Percentiles rank a stretch among this genome's conserved stretches.
Evolutionary conservation across 2,113 vertebrate genomes (phyloP).

Genomic region (Myotis lucifugus): DNA sequence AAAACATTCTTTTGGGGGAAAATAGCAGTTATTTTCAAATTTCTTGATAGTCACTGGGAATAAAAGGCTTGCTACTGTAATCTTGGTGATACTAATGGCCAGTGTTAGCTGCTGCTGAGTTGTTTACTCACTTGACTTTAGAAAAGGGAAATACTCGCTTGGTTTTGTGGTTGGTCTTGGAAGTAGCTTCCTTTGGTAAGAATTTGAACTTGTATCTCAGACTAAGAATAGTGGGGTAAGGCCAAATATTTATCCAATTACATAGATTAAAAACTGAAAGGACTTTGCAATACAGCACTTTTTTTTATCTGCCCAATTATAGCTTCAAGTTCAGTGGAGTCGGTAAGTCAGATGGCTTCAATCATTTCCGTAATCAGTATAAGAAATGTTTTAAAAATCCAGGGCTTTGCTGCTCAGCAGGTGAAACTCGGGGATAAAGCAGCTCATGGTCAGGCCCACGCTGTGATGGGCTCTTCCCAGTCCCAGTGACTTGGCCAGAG

Average conservation of each 20-base stretch:
- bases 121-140: background rate
- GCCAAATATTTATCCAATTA: background rate
- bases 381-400: background rate
- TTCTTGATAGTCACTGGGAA: conserved; percentile 36
- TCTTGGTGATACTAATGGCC: conserved; percentile 27
- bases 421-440: background rate
- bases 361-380: background rate
- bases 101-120: conserved; percentile 9
- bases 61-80: conserved; percentile 46
- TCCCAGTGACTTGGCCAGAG: background rate
- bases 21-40: conserved; percentile 46
- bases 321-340: background rate
- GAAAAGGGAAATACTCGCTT: background rate
- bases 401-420: background rate
- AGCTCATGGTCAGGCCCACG: background rate
- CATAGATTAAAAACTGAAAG: background rate
- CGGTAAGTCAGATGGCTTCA: background rate
- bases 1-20: background rate
- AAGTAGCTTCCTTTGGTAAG: conserved; percentile 23
- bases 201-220: conserved; percentile 65
- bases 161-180: background rate
- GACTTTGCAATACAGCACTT: background rate
- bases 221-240: conserved; percentile 52
- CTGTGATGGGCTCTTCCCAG: background rate
- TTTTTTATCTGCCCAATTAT: background rate